These are phyloP conservation scores for Spilogale gracilis DNA, from an alignment of 2,113 vertebrate species.

Conservation along the genomic window DNA sequence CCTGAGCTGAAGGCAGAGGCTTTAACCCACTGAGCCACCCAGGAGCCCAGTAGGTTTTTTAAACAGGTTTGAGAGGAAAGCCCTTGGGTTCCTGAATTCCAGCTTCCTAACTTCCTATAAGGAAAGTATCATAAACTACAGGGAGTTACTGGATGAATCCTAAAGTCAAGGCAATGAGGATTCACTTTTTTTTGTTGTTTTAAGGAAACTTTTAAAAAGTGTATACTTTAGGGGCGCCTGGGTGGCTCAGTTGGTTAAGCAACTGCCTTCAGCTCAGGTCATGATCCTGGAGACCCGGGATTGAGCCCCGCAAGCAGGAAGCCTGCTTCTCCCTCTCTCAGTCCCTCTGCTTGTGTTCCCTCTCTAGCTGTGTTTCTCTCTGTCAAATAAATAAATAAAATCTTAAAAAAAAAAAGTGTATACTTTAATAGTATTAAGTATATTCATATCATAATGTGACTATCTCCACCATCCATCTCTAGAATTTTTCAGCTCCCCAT, in stretches of 20 bases:
- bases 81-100: conserved; percentile 4
- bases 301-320: too few relatives aligned
- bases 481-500: background rate
- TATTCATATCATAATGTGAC: background rate
- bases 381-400: too few relatives aligned
- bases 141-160: background rate
- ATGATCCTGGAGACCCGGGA: too few relatives aligned
- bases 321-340: too few relatives aligned
- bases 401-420: background rate
- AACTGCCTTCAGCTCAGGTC: too few relatives aligned
- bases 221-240: background rate
- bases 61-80: background rate
- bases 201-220: background rate
- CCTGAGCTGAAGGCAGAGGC: too few relatives aligned
- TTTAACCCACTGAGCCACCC: too few relatives aligned
- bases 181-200: background rate
- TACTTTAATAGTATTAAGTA: background rate
- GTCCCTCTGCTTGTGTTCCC: too few relatives aligned
- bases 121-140: background rate
- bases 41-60: too few relatives aligned
- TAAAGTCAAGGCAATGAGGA: background rate
- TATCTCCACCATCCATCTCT: background rate
- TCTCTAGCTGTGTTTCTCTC: too few relatives aligned
- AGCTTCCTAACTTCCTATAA: background rate
- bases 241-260: too few relatives aligned